Evolutionary conservation across 2,113 vertebrate species (phyloP).

Genomic region (Pelodiscus sinensis): DNA sequence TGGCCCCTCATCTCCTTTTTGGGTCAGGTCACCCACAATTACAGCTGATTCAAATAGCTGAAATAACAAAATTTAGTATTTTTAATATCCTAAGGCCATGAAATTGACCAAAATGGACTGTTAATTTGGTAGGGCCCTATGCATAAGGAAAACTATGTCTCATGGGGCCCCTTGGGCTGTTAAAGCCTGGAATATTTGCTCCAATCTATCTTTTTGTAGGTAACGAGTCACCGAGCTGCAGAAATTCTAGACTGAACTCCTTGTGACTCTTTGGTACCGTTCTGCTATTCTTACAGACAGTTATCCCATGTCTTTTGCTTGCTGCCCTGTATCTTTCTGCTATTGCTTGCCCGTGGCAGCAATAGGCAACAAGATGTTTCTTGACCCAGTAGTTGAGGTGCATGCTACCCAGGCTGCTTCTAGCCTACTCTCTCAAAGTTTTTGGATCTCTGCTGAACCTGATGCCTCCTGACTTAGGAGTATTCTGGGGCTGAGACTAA

Average conservation of each 20-base stretch:
- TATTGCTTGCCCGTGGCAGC: background rate
- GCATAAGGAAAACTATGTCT: background rate
- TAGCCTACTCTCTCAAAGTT: background rate
- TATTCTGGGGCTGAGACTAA: background rate
- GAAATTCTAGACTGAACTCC: background rate
- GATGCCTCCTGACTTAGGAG: background rate
- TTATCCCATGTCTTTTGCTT: background rate
- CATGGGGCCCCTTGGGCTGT: background rate
- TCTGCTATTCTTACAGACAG: background rate
- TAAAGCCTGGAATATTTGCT: background rate
- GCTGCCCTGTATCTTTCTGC: background rate
- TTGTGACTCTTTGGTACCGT: background rate
- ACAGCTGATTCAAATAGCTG: too few species aligned
- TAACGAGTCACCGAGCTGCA: background rate
- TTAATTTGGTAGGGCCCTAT: background rate
- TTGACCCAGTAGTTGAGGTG: background rate
- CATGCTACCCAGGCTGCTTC: background rate
- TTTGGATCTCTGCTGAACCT: background rate
- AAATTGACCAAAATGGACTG: too few species aligned
- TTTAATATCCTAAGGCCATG: too few species aligned
- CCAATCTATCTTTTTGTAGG: background rate
- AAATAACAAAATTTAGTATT: too few species aligned
- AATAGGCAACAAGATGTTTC: background rate
- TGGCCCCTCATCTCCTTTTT: too few species aligned
- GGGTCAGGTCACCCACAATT: too few species aligned